Base-by-base conservation (phyloP, 2,888 invertebrate species). In the Drosophila sordidapex region DNA sequence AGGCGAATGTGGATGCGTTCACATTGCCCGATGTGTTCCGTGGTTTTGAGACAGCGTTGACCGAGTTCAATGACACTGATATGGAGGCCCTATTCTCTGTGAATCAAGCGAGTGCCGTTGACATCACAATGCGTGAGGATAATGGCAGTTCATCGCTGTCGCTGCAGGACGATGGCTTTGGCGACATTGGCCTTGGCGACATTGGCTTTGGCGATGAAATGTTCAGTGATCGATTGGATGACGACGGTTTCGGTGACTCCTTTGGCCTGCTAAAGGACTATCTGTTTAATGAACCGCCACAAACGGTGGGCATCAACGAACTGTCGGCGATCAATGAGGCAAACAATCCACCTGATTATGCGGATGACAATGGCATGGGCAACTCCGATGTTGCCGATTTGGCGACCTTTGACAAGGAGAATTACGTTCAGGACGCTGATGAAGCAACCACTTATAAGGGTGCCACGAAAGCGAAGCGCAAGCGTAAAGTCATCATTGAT, bases 21-120 rank as follows among this genome's bases (percentile, higher is more conserved):
- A 99, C 99, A n/a, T 94, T 99, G 74, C 99, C 99, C 0, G 99
- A 99, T 94, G 99, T 99, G 38, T 99, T 99, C 93, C 99, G 99
- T 93, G 99, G 99, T 93, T 99, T 99, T 94, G 99, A 99, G 92
- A 97, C 98, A 0, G 97, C 98, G 2, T 96, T 99, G 95, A 98
- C 98, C 0, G 99, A 99, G 92, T 94, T 99, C 57, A 98, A 98
- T 94, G 98, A 98, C 94, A 98, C 98, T 25, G 99, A 99, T 92
- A 98, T 99, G 90, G 98, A 98, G 93, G 98, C 98, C 0, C 99
- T 99, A 93, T 98, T 99, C 93, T 98, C 98, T 75, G 95, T 99
- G 66, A 99, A 99, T 92, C 99, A 99, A 93, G 99, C 99, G 10
- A 94, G 99, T 85, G 99, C 99, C 43, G 99, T 99, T 93, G 99